Evolutionary conservation across 35 echinoderm and acorn worm genomes (phyloP).

Genomic region (Stichopus chloronotus): DNA sequence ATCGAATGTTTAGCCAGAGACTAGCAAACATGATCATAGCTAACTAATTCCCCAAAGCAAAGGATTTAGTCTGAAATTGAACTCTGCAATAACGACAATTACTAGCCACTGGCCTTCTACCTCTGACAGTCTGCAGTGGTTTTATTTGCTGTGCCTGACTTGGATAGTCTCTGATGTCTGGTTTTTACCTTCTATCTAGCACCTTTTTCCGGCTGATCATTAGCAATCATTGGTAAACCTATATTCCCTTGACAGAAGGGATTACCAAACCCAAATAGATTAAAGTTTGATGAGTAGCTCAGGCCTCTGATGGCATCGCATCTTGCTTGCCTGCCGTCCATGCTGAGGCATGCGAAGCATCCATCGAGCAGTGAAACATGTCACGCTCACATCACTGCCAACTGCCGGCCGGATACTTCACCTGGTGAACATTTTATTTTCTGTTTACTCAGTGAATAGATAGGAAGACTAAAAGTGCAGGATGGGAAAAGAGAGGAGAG

Average conservation of each 20-base stretch:
- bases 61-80: background rate
- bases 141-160: background rate
- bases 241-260: background rate
- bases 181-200: background rate
- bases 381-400: no score
- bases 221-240: constrained; percentile 7
- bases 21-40: background rate
- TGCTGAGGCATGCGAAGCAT: no score
- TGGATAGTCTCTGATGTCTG: background rate
- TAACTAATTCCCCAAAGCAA: constrained; percentile 4
- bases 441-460: background rate
- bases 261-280: constrained; percentile 12
- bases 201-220: background rate
- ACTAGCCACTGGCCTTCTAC: background rate
- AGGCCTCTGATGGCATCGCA: background rate
- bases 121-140: background rate
- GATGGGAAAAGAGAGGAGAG: background rate
- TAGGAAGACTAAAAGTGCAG: background rate
- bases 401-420: no score
- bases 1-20: background rate
- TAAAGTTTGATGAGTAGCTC: constrained; percentile 3
- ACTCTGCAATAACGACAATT: background rate
- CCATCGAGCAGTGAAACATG: no score
- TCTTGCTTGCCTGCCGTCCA: no score
- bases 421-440: no score